A percentile compares a stretch with the other conserved stretches of the same genome.
Evolutionary conservation across 2,797 vertebrate genomes (phyloP).

Genomic region (Astyanax mexicanus): DNA sequence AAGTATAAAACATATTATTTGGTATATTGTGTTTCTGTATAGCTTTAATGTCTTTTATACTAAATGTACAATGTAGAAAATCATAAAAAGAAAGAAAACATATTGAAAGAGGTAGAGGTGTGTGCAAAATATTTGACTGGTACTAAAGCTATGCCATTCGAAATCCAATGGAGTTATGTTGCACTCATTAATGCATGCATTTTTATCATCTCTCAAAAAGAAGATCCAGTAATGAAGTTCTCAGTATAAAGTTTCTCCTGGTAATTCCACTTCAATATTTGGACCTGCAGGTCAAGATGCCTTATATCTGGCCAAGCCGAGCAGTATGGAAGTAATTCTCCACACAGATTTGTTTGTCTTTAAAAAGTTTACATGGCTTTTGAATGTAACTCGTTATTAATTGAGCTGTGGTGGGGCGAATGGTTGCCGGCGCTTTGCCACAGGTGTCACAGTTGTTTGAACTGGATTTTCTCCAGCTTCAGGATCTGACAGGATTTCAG

Average conservation of each 20-base stretch:
- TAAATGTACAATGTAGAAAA: too few species aligned
- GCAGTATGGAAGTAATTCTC: slow-evolving; percentile 1
- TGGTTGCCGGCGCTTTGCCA: slow-evolving; percentile 26
- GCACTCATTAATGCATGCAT: neutral
- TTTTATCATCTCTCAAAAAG: neutral
- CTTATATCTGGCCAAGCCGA: neutral
- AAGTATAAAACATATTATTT: too few species aligned
- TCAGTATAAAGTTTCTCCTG: neutral
- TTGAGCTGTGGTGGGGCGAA: slow-evolving; percentile 45
- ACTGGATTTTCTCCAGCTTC: slow-evolving; percentile 46
- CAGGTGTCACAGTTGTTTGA: slow-evolving; percentile 52
- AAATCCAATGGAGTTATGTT: too few species aligned
- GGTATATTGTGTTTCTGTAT: too few species aligned
- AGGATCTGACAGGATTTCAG: slow-evolving; percentile 36
- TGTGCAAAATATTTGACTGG: too few species aligned
- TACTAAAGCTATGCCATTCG: too few species aligned
- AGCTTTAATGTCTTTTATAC: too few species aligned
- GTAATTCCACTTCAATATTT: neutral
- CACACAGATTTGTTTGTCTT: slow-evolving; percentile 26
- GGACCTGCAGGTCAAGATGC: neutral
- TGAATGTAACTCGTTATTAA: slow-evolving; percentile 44
- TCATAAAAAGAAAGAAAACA: too few species aligned
- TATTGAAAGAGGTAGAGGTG: too few species aligned
- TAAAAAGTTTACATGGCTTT: slow-evolving; percentile 35
- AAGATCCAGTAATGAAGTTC: neutral